phyloP scores from a whole-genome alignment of 2,797 vertebrate species.

The Enteromius paludinosus region DNA sequence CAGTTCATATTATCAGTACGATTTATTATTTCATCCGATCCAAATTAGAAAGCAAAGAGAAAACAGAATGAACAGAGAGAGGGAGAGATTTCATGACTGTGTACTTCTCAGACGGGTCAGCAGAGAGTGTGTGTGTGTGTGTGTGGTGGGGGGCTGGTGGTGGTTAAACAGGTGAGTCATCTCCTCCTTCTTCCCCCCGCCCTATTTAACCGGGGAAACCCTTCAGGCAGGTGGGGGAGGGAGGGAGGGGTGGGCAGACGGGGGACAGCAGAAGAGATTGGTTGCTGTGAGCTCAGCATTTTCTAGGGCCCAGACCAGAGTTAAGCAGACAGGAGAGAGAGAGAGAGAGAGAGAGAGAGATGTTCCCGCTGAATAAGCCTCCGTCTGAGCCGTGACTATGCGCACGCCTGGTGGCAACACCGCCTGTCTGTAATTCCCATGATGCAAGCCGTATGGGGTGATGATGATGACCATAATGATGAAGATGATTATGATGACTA shows the following conservation, averaged over 20 bases:
- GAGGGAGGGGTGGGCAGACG: slow-evolving; percentile 8
- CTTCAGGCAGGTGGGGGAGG: slow-evolving; percentile 42
- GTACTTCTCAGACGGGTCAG: slow-evolving; percentile 15
- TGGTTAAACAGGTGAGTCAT: slow-evolving; percentile 53
- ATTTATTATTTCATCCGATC: slow-evolving; percentile 11
- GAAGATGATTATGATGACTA: slow-evolving; percentile 68
- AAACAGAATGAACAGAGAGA: slow-evolving; percentile 19
- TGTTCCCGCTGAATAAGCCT: slow-evolving; percentile 59
- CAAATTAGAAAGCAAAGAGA: slow-evolving; percentile 7
- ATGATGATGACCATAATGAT: slow-evolving; percentile 65
- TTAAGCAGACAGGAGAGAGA: slow-evolving; percentile 43
- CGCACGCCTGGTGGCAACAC: slow-evolving; percentile 56
- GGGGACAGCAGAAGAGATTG: slow-evolving; percentile 37
- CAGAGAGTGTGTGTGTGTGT: not conserved
- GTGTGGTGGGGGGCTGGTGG: not conserved
- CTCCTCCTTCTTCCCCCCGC: slow-evolving; percentile 23
- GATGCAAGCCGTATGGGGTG: slow-evolving; percentile 68
- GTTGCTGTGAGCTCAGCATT: slow-evolving; percentile 57
- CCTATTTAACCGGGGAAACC: slow-evolving; percentile 53
- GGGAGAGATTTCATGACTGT: not conserved
- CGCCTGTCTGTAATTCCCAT: slow-evolving; percentile 58
- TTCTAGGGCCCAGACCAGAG: slow-evolving; percentile 49
- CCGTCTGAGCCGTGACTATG: slow-evolving; percentile 52
- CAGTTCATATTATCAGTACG: slow-evolving; percentile 18
- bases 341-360: slow-evolving; percentile 40